Base-by-base conservation (phyloP, 1,140 invertebrate species). In the Drosophila kohkoa region DNA sequence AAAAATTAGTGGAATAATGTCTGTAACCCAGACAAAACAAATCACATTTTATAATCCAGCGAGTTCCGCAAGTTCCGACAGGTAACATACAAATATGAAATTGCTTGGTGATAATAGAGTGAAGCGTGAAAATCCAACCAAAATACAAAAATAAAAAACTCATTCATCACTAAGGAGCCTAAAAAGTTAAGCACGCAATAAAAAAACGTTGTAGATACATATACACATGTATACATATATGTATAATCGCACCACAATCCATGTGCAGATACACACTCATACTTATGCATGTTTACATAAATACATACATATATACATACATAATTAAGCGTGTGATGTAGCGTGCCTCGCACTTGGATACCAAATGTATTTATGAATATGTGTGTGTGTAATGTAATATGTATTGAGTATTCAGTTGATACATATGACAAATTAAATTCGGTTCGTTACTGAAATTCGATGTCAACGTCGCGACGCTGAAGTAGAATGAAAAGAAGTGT, bases 31-130 rank as follows among this genome's bases (percentile, higher is more conserved):
- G 75, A 79, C 79, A 67, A 92, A 92, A 76, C 90, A 92, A 91
- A 87, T 92, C 41, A 92, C 91, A 68, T 92, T 92, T 75, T 92
- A 91, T 62, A 96, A 97, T 93, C 96, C 96, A 79, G 96, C 96
- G 54, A 97, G 96, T 85, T 96, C 96, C 58, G 96, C 96, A 65
- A 97, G 96, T 93, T 97, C 96, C 32, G 96, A 97, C 92, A 96
- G 96, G 96, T 96, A 95, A 77, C 79, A 64, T 69, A 78, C 60
- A 74, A 55, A 55, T 58, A 55, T 63, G 43, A 68, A 62, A 38
- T 38, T 38, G 35, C 8, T 55, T 62, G 48, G 70, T 67, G 52
- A 69, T 69, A 74, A 71, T 66, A 70, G 48, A 70, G 48, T 60
- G 32, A 82, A 49, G 75, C 51, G 77, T 75, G 55, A 70, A 90